Evolutionary conservation across 2,797 vertebrate species (phyloP), one percentile per base, ranked within the genome.

Genomic region (Phataginus tetradactyla): DNA sequence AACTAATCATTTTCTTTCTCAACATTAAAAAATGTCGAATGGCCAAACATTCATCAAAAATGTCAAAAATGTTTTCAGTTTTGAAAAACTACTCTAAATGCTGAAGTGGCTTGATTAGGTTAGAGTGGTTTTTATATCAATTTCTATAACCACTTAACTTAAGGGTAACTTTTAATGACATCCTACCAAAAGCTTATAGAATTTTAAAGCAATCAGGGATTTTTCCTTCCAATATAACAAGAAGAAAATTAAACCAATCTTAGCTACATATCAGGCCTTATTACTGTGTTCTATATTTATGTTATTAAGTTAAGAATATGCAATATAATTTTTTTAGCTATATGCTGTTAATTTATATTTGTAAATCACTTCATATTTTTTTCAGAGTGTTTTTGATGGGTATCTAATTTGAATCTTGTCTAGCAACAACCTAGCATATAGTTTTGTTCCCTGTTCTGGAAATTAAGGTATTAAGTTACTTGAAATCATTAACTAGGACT

Each of bases 1-100:
- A 93, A 91, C 86, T 97, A 94, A 94, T 97, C 96, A 96, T 96
- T 97, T 97, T 95, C 74, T 91, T 90, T 95, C 59, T 96, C 83
- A 97, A 96, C 92, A 96, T 97, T 96, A 97, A 68, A 92, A 97
- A 97, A 94, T 91, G 92, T 96, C 96, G 96, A 97, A 97, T 97
- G 97, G 97, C 95, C 97, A 97, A 98, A 98, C 97, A 97, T 91
- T 97, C 96, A 97, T 97, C 96, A 95, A 97, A 98, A 97, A 97
- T 97, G 96, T 98, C 98, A 98, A 98, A 97, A 97, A 97, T 98
- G 96, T 97, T 97, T 98, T 97, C 97, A 97, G 96, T 97, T 97
- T 96, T 94, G 79, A 95, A 97, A 97, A 96, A 94, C 95, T 96
- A 96, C 97, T 96, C 92, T 97, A 96, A 97, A 96, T 97, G 45